phyloP scores from a whole-genome alignment of 2,888 invertebrate species.

The Aphelenchoides bicaudatus region DNA sequence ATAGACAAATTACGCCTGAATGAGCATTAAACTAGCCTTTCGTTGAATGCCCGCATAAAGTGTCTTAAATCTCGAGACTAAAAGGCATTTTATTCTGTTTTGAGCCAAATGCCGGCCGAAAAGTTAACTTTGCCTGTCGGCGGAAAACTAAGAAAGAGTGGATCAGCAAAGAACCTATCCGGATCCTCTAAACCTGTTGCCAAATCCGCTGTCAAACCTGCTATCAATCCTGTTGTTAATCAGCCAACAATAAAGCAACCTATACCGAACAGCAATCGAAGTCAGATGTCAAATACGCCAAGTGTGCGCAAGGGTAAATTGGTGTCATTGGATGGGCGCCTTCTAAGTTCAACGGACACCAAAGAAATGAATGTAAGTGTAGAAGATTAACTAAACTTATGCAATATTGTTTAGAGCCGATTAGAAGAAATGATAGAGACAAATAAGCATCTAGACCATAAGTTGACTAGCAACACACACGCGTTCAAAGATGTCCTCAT shows the following conservation, averaged over 20 bases:
- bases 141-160: neutral
- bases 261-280: neutral
- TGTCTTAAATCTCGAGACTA: too few relatives aligned
- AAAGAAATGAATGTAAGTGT: conserved; percentile 3
- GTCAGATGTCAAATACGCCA: conserved; percentile 3
- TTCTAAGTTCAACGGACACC: neutral
- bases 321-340: conserved; percentile 3
- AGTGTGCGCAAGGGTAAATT: neutral
- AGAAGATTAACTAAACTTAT: neutral
- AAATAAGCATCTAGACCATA: conserved; percentile 27
- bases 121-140: conserved; percentile 8
- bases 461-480: conserved; percentile 24
- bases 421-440: conserved; percentile 20
- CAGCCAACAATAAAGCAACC: neutral
- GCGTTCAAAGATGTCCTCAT: conserved; percentile 34
- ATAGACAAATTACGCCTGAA: too few relatives aligned
- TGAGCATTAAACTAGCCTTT: too few relatives aligned
- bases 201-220: too few relatives aligned
- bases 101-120: conserved; percentile 1
- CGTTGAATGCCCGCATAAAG: too few relatives aligned
- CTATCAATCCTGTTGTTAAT: neutral
- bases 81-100: neutral
- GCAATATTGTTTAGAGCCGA: conserved; percentile 8
- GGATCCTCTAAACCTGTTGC: too few relatives aligned
- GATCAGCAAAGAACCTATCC: neutral